Evolutionary conservation across 2,113 vertebrate species (phyloP).

Genomic region (Ciconia maguari): DNA sequence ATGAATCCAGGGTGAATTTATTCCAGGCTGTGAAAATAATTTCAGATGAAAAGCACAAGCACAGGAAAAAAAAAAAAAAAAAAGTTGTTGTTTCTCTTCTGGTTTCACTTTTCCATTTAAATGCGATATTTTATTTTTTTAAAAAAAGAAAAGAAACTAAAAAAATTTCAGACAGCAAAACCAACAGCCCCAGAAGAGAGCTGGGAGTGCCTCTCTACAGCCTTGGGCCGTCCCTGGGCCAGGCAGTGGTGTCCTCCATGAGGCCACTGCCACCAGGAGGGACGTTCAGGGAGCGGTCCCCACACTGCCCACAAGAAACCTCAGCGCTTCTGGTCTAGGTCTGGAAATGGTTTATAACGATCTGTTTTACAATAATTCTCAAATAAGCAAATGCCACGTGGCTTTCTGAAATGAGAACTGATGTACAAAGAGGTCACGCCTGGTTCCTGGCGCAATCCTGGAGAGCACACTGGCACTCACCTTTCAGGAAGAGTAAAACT

Average conservation of each 20-base stretch:
- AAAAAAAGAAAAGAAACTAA: not conserved
- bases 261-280: not conserved
- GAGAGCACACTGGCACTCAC: not conserved
- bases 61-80: not conserved
- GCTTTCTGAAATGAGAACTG: too few relatives aligned
- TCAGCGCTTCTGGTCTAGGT: not conserved
- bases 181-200: not conserved
- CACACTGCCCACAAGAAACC: accelerated
- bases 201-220: not conserved
- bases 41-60: not conserved
- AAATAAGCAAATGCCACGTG: accelerated
- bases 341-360: not conserved
- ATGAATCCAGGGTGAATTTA: not conserved
- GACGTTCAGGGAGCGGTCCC: too few relatives aligned
- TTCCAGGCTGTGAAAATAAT: not conserved
- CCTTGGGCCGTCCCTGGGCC: not conserved
- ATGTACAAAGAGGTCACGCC: too few relatives aligned
- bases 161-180: not conserved
- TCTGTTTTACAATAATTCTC: not conserved
- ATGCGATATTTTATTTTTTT: not conserved
- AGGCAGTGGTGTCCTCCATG: not conserved
- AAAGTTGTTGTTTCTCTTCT: not conserved
- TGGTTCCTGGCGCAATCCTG: not conserved
- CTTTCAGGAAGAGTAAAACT: not conserved
- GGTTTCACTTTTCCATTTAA: not conserved